Percentiles rank a stretch among this genome's conserved stretches.
phyloP scores from a whole-genome alignment of 2,888 invertebrate genomes.

The Clusia tigrina region DNA sequence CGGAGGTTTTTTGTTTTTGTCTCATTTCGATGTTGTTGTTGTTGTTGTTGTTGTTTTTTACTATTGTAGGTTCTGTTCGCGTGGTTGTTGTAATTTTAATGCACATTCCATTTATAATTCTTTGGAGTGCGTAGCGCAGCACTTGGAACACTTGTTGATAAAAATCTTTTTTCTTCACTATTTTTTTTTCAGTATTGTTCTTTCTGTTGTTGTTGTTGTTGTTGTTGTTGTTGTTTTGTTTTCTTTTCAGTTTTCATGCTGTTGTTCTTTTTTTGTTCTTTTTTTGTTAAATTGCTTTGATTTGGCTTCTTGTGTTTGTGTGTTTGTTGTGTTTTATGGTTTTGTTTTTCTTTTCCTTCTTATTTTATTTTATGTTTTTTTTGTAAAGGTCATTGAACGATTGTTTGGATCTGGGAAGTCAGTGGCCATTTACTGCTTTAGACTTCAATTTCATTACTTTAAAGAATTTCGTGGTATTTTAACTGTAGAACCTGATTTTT shows the following conservation, averaged over 20 bases:
- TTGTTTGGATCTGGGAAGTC: neutral
- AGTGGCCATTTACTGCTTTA: neutral
- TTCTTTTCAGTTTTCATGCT: too few relatives aligned
- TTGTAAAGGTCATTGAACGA: conserved; percentile 6
- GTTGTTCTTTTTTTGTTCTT: too few relatives aligned
- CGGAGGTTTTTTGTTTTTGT: too few relatives aligned
- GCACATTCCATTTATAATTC: neutral
- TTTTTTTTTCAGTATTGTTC: conserved; percentile 18
- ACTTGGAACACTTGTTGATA: conserved; percentile 4
- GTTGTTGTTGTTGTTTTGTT: conserved; percentile 23
- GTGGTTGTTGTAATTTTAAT: too few relatives aligned
- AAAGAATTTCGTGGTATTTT: too few relatives aligned
- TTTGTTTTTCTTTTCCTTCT: neutral
- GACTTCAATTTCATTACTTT: too few relatives aligned
- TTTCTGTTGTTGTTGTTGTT: conserved; percentile 18
- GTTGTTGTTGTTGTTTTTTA: neutral
- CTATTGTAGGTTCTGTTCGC: too few relatives aligned
- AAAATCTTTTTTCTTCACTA: conserved; percentile 1
- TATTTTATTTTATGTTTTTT: neutral
- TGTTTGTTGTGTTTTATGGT: conserved; percentile 1
- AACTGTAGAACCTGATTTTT: too few relatives aligned
- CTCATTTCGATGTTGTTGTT: neutral
- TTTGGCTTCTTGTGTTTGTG: neutral
- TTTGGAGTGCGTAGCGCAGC: neutral
- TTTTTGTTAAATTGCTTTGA: neutral